phyloP scores from a whole-genome alignment of 2,888 invertebrate species.

The Plebejus anna region DNA sequence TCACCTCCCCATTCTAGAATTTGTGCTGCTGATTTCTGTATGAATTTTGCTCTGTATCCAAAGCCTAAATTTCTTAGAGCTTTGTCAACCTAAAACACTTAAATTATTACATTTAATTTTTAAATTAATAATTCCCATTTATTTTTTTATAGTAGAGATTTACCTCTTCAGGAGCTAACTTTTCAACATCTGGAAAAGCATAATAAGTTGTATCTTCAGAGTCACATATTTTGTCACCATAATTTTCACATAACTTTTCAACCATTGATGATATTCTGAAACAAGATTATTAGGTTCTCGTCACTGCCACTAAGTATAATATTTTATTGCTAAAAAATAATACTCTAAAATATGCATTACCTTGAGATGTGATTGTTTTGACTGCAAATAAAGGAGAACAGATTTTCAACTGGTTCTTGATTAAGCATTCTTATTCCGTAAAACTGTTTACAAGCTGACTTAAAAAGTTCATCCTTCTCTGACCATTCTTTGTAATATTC shows the following conservation, averaged over 20 bases:
- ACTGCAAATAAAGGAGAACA: slow-evolving; percentile 98
- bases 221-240: slow-evolving; percentile 87
- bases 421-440: slow-evolving; percentile 93
- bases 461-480: slow-evolving; percentile 85
- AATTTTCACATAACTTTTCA: slow-evolving; percentile 89
- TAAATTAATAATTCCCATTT: background rate
- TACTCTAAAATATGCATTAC: slow-evolving; percentile 60
- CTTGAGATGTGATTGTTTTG: slow-evolving; percentile 97
- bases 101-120: background rate
- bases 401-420: slow-evolving; percentile 95
- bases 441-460: slow-evolving; percentile 82
- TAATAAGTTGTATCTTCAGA: slow-evolving; percentile 83
- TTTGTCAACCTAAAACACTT: slow-evolving; percentile 80
- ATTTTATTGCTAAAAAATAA: too few species aligned
- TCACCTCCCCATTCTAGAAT: slow-evolving; percentile 85
- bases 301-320: background rate
- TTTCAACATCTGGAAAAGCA: slow-evolving; percentile 89
- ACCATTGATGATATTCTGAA: slow-evolving; percentile 94
- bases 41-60: slow-evolving; percentile 94
- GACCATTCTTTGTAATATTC: slow-evolving; percentile 88
- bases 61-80: slow-evolving; percentile 87
- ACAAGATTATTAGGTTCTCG: slow-evolving; percentile 30
- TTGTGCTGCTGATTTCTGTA: slow-evolving; percentile 85
- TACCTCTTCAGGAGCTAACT: slow-evolving; percentile 74
- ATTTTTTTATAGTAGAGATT: slow-evolving; percentile 19